phyloP scores from a whole-genome alignment of 2,797 vertebrate species.

The Allobates femoralis region DNA sequence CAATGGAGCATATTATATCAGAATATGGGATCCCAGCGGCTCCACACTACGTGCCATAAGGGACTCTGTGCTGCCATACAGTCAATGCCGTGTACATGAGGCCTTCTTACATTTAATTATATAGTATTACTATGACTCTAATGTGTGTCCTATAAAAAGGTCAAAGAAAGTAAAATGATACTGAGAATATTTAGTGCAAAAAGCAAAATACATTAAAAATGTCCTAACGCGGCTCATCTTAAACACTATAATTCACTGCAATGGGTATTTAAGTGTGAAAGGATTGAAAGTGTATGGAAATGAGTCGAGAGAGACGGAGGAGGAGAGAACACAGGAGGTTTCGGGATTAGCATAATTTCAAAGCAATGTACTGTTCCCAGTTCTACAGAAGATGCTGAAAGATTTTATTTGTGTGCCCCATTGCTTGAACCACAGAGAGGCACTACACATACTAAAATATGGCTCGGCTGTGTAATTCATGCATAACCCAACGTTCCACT shows the following conservation, averaged over 20 bases:
- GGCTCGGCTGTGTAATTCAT: constrained; percentile 1
- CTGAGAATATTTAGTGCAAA: constrained; percentile 35
- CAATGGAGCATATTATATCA: not conserved
- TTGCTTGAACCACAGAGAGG: constrained; percentile 34
- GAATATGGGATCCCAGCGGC: not conserved
- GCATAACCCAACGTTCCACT: constrained; percentile 13
- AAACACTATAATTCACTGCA: constrained; percentile 60
- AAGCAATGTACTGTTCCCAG: constrained; percentile 55
- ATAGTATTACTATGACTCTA: not conserved
- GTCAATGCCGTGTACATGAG: not conserved
- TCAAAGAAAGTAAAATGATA: constrained; percentile 21
- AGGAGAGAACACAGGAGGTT: constrained; percentile 54
- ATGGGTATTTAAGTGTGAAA: constrained; percentile 61
- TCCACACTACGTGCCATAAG: not conserved
- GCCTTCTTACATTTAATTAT: not conserved
- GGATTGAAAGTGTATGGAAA: constrained; percentile 60
- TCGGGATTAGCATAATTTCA: constrained; percentile 62
- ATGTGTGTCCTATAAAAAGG: not conserved
- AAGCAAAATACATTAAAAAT: constrained; percentile 46
- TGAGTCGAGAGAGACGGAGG: constrained; percentile 39
- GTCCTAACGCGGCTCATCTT: constrained; percentile 33
- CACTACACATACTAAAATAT: constrained; percentile 22
- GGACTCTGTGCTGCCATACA: not conserved
- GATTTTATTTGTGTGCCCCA: constrained; percentile 49
- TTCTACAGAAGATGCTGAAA: constrained; percentile 33